Conservation (phyloP, 2,888 invertebrate species). For the Elmis aenea region DNA sequence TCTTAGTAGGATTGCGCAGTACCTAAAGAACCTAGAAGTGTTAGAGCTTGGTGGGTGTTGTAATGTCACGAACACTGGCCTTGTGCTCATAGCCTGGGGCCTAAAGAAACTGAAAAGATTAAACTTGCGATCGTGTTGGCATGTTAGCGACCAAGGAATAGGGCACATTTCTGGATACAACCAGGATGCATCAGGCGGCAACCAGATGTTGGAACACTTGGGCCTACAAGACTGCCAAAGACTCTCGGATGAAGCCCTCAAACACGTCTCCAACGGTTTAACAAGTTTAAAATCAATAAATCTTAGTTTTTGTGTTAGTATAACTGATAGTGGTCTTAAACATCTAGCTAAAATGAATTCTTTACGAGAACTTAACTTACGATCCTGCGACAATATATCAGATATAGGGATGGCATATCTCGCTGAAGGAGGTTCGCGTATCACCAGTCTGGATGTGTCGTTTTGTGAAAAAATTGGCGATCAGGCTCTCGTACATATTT, state of each 20-base stretch:
- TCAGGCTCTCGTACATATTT: slow-evolving; percentile 80
- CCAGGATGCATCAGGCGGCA: slow-evolving; percentile 59
- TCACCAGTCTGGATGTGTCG: slow-evolving; percentile 82
- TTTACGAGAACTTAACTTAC: slow-evolving; percentile 78
- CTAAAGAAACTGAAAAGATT: slow-evolving; percentile 76
- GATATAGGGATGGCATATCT: slow-evolving; percentile 89
- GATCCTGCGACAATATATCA: slow-evolving; percentile 91
- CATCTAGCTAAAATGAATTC: slow-evolving; percentile 81
- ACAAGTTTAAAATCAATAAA: slow-evolving; percentile 80
- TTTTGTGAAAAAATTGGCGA: slow-evolving; percentile 96
- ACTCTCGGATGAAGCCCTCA: slow-evolving; percentile 84
- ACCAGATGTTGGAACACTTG: slow-evolving; percentile 74
- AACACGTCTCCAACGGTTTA: slow-evolving; percentile 78
- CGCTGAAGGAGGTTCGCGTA: slow-evolving; percentile 80
- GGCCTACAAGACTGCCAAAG: slow-evolving; percentile 94
- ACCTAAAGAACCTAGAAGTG: slow-evolving; percentile 77
- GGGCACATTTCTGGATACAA: slow-evolving; percentile 77
- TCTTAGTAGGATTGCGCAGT: slow-evolving; percentile 77
- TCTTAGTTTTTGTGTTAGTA: slow-evolving; percentile 88
- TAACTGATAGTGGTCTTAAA: slow-evolving; percentile 89
- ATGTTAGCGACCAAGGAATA: slow-evolving; percentile 86
- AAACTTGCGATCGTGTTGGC: slow-evolving; percentile 89
- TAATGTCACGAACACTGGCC: slow-evolving; percentile 83
- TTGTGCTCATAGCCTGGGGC: slow-evolving; percentile 83
- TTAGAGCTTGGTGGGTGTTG: slow-evolving; percentile 89